Conservation (phyloP, 2,888 invertebrate genomes). For the Branchinecta sandiegonensis region DNA sequence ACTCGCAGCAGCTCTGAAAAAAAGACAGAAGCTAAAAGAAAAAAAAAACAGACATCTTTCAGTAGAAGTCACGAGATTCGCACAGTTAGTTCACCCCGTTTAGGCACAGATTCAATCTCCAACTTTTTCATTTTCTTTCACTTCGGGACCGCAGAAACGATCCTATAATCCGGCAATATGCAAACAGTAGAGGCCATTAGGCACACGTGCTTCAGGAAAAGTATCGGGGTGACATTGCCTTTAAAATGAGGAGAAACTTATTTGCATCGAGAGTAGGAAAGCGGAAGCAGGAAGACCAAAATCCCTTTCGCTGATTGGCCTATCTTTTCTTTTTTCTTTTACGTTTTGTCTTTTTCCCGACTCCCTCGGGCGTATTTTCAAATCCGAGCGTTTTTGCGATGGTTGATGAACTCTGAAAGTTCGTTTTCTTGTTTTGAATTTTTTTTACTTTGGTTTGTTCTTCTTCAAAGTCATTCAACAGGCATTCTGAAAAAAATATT, state of each 20-base stretch:
- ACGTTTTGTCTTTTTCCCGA: neutral
- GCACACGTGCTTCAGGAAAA: slow-evolving; percentile 15
- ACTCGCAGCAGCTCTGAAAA: too few relatives aligned
- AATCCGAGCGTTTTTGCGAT: neutral
- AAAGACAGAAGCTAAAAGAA: too few relatives aligned
- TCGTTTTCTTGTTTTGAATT: neutral
- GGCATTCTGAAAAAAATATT: too few relatives aligned
- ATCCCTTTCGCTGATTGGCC: neutral
- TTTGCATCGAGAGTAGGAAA: slow-evolving; percentile 7
- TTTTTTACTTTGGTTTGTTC: too few relatives aligned
- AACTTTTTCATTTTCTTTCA: slow-evolving; percentile 11
- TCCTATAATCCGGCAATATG: slow-evolving; percentile 9
- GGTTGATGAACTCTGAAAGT: neutral
- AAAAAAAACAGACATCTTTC: too few relatives aligned
- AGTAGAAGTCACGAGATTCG: too few relatives aligned
- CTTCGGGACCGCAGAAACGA: slow-evolving; percentile 8
- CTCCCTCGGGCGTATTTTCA: neutral
- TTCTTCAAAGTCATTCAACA: too few relatives aligned
- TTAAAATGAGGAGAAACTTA: slow-evolving; percentile 10
- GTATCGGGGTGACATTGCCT: slow-evolving; percentile 15
- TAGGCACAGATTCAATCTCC: neutral
- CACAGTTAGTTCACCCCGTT: too few relatives aligned
- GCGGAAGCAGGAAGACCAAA: neutral
- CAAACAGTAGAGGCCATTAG: slow-evolving; percentile 12
- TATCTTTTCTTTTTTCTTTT: neutral